Evolutionary conservation across 2,888 invertebrate genomes (phyloP), one percentile per base, ranked within the genome.

Genomic region (Ceriagrion tenellum): DNA sequence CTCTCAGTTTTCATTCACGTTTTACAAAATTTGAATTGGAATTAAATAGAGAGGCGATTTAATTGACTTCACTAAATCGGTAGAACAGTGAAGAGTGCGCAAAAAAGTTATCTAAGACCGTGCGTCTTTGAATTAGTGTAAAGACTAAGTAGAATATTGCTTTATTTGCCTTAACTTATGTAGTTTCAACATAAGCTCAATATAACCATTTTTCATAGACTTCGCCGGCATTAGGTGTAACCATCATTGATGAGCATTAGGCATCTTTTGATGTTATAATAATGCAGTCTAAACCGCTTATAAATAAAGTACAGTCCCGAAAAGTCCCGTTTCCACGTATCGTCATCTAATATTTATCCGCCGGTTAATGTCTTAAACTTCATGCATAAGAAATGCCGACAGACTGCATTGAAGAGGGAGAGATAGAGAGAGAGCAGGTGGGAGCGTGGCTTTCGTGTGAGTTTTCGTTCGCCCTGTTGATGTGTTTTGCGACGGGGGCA

Each of bases 391-490:
- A 26, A 93, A 47, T 63, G 93, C 26, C 63, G 63, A 23, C 63
- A 55, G 69, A 47, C 93, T 40, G 63, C 81, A 81, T 35, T 81
- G 81, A 69, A 69, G 69, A 69, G 69, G 12, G 93, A 63, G 69
- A 93, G 93, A 35, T 26, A 69, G 69, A 69, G 69, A 10, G 93
- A 63, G 69, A 93, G 93, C 93, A 93, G 93, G 93, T 93, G 93
- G 93, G 93, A n/a, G 40, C 47, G 55, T 30, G 89, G 89, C 26
- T 47, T 35, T 23, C 81, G 81, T 35, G 81, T 81, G 55, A 47
- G 89, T 89, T 89, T 47, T 47, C 55, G 89, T 89, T 89, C 89
- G 89, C 89, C 89, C 89, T 55, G 89, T 89, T 47, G 89, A 89
- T 89, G 89, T 89, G 47, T 89, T 89, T 89, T 55, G 35, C 26